These are phyloP conservation scores for Spinibarbus caldwelli DNA, from an alignment of 2,797 vertebrate species.

Conservation along the genomic window DNA sequence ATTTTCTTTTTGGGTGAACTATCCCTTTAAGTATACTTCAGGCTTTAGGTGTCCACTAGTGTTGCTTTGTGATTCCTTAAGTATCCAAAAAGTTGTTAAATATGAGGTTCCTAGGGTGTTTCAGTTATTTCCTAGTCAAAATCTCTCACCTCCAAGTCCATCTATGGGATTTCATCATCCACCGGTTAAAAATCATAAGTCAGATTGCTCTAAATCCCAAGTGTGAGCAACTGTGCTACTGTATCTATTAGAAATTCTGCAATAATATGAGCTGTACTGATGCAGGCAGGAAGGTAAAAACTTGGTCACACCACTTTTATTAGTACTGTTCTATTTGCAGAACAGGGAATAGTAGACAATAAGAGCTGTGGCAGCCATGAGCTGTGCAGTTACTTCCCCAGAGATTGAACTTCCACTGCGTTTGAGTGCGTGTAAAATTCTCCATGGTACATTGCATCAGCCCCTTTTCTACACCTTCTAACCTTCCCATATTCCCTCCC, in stretches of 20 bases:
- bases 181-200: not conserved
- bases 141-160: not conserved
- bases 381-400: slow-evolving; percentile 8
- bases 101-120: not conserved
- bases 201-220: not conserved
- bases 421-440: not conserved
- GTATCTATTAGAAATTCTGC: not conserved
- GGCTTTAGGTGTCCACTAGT: not conserved
- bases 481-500: not conserved
- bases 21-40: not conserved
- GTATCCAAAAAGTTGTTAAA: not conserved
- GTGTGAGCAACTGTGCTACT: not conserved
- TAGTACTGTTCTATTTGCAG: slow-evolving; percentile 2
- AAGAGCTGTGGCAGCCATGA: slow-evolving; percentile 5
- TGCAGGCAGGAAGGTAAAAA: not conserved
- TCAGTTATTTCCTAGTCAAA: not conserved
- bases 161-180: not conserved
- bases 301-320: not conserved
- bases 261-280: not conserved
- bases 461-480: slow-evolving; percentile 13
- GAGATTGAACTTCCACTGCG: slow-evolving; percentile 1
- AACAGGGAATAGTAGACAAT: not conserved
- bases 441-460: slow-evolving; percentile 32
- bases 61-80: not conserved
- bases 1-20: too few relatives aligned